Evolutionary conservation across 1,140 invertebrate genomes (phyloP), one percentile per base, ranked within the genome.

Genomic region (Megathymus violae): DNA sequence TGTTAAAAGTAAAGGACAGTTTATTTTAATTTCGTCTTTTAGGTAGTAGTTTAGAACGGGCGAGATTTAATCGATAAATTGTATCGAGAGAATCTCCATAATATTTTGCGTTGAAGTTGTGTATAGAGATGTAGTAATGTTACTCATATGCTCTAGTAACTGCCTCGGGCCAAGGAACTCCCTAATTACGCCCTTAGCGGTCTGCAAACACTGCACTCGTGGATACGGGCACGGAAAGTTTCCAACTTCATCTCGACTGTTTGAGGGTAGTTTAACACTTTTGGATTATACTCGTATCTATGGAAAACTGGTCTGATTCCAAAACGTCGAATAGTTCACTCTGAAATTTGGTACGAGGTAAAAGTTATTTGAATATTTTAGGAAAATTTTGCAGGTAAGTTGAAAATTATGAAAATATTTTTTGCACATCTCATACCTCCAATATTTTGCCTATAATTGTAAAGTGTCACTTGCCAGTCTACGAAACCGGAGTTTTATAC

Each of bases 211-310:
- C 25, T 48, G 46, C 19, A 31, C 11, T 13, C 46, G 46, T 3
- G 15, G 46, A 48, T 48, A 48, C 46, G 11, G 31, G 46, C 25
- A 9, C 19, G 5, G 41, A 48, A 48, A 48, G 11, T 48, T 48
- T n/a, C 14, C 7, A 48, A 48, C 46, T 48, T 19, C 7, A 47
- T 47, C 22, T 27, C 44, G 25, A 25, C 14, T 19, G 19, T 47
- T 47, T 47, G 22, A n/a, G 44, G 44, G 44, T 47, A 47, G 44
- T 47, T 47, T 27, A 47, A 47, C 14, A 27, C 43, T 46, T 47
- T 47, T 25, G 44, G 22, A 14, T 47, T 27, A 47, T 27, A 47
- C 19, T 13, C 27, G 7, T 31, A 31, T 25, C 19, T 13, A 25
- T 14, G 44, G 3, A 47, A 11, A 46, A 19, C 14, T 47, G 5